Percentiles rank a stretch among this genome's conserved stretches.
Conservation (phyloP, 1,140 invertebrate genomes). For the Panagrolaimus sp. region DNA sequence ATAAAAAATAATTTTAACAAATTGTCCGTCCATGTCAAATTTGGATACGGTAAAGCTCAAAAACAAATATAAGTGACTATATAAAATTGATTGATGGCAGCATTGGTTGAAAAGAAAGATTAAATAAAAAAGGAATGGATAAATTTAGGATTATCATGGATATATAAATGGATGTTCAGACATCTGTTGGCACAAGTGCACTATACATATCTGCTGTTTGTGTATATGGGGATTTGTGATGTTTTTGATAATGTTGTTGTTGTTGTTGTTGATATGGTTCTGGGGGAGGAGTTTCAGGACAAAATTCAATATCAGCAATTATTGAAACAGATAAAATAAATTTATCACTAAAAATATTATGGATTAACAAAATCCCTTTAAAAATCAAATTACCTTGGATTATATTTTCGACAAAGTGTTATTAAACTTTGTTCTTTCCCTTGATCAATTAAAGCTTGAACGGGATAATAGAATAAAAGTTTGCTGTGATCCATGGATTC, state of each 20-base stretch:
- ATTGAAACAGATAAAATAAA: constrained; percentile 57
- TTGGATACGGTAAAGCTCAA: too few relatives aligned
- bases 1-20: too few relatives aligned
- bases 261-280: constrained; percentile 39
- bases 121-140: too few relatives aligned
- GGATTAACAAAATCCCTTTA: neutral
- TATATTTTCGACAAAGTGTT: constrained; percentile 79
- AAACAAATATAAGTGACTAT: too few relatives aligned
- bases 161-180: constrained; percentile 17
- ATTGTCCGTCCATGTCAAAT: too few relatives aligned
- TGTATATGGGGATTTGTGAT: neutral
- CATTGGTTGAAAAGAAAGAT: too few relatives aligned
- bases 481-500: constrained; percentile 37
- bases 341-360: constrained; percentile 49
- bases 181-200: constrained; percentile 51
- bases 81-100: too few relatives aligned
- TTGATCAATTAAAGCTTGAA: constrained; percentile 51
- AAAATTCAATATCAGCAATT: constrained; percentile 58
- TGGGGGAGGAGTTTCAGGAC: constrained; percentile 57
- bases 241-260: constrained; percentile 17
- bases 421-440: constrained; percentile 72
- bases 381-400: constrained; percentile 67
- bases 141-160: too few relatives aligned
- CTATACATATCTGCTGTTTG: constrained; percentile 28
- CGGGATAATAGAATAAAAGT: constrained; percentile 58